Percentiles rank a stretch among this genome's conserved stretches.
phyloP scores from a whole-genome alignment of 2,113 vertebrate genomes.

The Crotalus tigris region DNA sequence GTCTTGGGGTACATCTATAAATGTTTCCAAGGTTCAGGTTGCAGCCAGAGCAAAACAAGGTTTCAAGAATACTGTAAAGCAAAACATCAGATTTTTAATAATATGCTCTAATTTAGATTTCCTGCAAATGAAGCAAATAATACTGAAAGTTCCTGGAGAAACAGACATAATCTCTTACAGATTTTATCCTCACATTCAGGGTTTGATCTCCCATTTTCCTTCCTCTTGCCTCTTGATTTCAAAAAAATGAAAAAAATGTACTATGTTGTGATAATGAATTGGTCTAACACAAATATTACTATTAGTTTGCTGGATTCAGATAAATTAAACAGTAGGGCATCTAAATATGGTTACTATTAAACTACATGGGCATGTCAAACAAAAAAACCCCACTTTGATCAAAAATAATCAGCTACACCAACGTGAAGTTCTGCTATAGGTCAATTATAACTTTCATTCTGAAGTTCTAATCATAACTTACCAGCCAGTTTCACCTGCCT shows the following conservation, averaged over 20 bases:
- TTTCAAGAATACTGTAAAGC: slow-evolving; percentile 60
- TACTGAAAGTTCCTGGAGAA: neutral
- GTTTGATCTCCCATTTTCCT: neutral
- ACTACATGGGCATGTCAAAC: neutral
- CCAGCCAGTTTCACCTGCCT: slow-evolving; percentile 68
- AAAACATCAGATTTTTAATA: accelerated
- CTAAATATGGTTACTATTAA: neutral
- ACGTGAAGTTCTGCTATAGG: neutral
- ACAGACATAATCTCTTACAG: neutral
- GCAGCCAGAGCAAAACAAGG: slow-evolving; percentile 65
- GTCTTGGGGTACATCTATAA: slow-evolving; percentile 67
- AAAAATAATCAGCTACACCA: neutral
- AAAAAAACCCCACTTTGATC: neutral
- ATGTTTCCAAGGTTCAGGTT: slow-evolving; percentile 56
- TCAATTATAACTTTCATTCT: neutral
- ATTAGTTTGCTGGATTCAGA: neutral
- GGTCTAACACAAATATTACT: neutral
- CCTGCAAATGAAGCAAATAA: neutral
- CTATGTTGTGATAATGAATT: neutral
- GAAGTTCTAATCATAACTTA: slow-evolving; percentile 50
- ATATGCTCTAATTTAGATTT: neutral
- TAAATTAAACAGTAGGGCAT: neutral
- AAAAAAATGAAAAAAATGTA: neutral
- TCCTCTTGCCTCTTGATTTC: neutral
- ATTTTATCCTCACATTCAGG: neutral